phyloP scores from a whole-genome alignment of 2,797 vertebrate species.

The Ceryle rudis region DNA sequence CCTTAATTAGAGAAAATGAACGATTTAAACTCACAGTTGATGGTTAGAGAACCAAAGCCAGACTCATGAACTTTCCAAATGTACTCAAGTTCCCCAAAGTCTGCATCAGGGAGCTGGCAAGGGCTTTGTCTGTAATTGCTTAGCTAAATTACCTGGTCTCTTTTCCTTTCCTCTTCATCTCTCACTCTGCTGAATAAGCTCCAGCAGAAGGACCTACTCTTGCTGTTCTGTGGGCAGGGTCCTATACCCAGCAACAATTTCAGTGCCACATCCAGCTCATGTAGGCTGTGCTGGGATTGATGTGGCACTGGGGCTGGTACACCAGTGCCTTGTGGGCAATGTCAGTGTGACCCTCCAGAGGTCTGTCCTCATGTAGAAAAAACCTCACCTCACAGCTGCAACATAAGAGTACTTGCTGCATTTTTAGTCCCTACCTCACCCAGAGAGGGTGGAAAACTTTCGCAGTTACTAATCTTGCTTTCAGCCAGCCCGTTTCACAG shows the following conservation, averaged over 20 bases:
- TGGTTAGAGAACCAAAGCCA: slow-evolving; percentile 34
- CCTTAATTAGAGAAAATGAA: slow-evolving; percentile 70
- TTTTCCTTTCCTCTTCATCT: neutral
- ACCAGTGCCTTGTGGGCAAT: neutral
- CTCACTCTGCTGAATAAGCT: neutral
- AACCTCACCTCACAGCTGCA: neutral
- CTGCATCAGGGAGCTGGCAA: neutral
- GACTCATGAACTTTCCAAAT: slow-evolving; percentile 29
- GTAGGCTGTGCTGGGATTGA: neutral
- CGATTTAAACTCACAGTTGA: neutral
- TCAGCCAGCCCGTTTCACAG: neutral
- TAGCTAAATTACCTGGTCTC: neutral
- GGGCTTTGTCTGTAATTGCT: neutral
- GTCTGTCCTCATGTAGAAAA: fast-evolving
- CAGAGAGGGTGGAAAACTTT: neutral
- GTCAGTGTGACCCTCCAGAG: neutral
- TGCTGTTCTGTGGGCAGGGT: neutral
- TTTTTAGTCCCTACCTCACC: neutral
- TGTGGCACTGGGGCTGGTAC: neutral
- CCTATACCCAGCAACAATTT: neutral
- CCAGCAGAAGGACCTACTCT: neutral
- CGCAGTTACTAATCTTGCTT: neutral
- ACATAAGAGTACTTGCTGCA: neutral
- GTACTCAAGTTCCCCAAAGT: neutral
- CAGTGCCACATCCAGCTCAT: neutral